Evolutionary conservation across 2,888 invertebrate genomes (phyloP), one percentile per base, ranked within the genome.

Genomic region (Eulithis testata): DNA sequence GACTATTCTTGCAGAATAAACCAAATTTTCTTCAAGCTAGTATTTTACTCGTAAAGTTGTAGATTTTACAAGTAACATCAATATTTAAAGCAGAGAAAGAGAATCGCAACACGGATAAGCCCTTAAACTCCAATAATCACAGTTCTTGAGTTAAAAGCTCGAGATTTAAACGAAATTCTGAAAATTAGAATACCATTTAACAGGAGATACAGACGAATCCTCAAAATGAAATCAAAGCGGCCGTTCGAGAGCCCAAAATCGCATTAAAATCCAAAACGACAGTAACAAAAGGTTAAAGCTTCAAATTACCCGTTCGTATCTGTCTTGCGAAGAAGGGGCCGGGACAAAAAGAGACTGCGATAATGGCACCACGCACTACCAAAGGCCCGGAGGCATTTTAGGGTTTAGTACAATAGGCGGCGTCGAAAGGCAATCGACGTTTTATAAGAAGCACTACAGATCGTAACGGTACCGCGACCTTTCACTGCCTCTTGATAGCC

Each of bases 281-380:
- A 77, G 65, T 68, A 52, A 69, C 71, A 88, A 89, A 89, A 85
- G 85, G 85, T 85, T 86, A 85, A 82, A 84, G 82, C 84, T 82
- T 82, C 90, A 90, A 91, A 89, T 89, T 88, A 87, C 86, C 88
- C 87, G 86, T 86, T 86, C 85, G 84, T 90, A 89, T 91, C 90
- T 87, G 87, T 89, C 86, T 85, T 85, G 85, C 86, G 84, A 81
- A 86, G 61, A 65, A 53, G 61, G 57, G 82, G 84, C 79, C 75
- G 71, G 79, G 77, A 83, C 86, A 88, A 89, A 89, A 88, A 88
- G 85, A 79, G 77, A 76, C 76, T 62, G 83, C 81, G 88, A 86
- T 88, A 89, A 90, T 89, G 84, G 84, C 21, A 77, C 79, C 64
- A 63, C 65, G 65, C 67, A 65, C 63, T 68, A 68, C 70, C 76